Conservation (phyloP, 2,113 vertebrate species). For the Pomatorhinus ruficollis region DNA sequence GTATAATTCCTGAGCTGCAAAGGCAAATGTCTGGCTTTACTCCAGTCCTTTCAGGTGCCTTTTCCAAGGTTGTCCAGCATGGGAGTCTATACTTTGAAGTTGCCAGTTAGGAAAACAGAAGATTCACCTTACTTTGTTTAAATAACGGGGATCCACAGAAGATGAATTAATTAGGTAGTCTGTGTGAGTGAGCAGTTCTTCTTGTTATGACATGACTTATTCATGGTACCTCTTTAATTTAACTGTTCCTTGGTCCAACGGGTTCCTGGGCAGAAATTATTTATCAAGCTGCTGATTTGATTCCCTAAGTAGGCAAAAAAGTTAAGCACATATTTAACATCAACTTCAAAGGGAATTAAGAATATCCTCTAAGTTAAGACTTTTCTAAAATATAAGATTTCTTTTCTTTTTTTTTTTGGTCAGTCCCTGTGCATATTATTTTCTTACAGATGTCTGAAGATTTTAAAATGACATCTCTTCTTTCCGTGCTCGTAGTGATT, state of each 20-base stretch:
- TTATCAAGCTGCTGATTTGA: neutral
- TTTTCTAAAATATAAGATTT: neutral
- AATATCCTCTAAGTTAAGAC: neutral
- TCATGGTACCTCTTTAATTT: neutral
- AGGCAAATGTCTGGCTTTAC: neutral
- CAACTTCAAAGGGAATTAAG: constrained; percentile 1
- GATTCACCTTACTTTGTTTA: neutral
- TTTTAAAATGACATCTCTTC: neutral
- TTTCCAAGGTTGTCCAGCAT: neutral
- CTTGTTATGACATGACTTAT: neutral
- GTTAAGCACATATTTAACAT: constrained; percentile 34
- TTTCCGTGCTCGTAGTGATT: neutral
- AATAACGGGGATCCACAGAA: neutral
- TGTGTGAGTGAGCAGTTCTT: neutral
- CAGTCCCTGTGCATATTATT: neutral
- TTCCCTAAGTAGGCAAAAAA: neutral
- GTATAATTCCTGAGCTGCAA: neutral
- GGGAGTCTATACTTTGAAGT: neutral
- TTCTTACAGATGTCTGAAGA: neutral
- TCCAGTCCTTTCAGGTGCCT: neutral
- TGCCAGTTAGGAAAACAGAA: neutral
- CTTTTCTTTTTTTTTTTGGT: neutral
- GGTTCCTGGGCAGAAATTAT: neutral
- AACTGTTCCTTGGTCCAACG: neutral
- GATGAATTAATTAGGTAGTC: neutral